These are phyloP conservation scores for Belonocnema kinseyi DNA, from an alignment of 1,140 invertebrate species.

Conservation along the genomic window DNA sequence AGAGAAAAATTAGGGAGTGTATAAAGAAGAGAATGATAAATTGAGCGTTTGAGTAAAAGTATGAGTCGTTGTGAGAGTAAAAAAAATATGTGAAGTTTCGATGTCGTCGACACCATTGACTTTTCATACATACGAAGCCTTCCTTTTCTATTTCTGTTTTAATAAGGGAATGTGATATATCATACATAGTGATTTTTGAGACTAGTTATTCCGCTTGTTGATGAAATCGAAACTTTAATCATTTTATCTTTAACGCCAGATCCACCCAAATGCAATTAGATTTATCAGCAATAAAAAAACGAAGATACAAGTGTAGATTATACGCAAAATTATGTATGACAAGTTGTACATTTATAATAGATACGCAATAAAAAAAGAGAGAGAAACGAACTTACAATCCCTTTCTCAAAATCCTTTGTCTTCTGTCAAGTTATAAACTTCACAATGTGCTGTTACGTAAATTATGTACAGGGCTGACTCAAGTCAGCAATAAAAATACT, in stretches of 20 bases:
- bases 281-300: constrained; percentile 54
- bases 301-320: constrained; percentile 53
- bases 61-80: not conserved
- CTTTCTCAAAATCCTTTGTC: constrained; percentile 35
- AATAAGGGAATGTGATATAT: too few relatives aligned
- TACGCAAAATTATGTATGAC: constrained; percentile 70
- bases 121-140: not conserved
- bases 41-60: not conserved
- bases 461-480: too few relatives aligned
- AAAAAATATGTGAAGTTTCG: not conserved
- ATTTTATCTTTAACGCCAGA: constrained; percentile 46
- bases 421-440: not conserved
- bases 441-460: too few relatives aligned
- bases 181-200: too few relatives aligned
- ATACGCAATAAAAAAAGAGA: constrained; percentile 67
- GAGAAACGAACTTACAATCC: constrained; percentile 27
- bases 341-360: constrained; percentile 75
- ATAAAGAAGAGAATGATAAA: not conserved
- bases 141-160: too few relatives aligned
- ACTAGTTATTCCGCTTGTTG: not conserved
- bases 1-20: not conserved
- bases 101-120: constrained; percentile 3
- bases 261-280: constrained; percentile 48
- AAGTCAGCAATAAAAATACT: too few relatives aligned
- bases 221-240: constrained; percentile 42